Percentiles rank a stretch among this genome's conserved stretches.
Conservation (phyloP, 2,888 invertebrate genomes). For the Mechanitis messenoides region DNA sequence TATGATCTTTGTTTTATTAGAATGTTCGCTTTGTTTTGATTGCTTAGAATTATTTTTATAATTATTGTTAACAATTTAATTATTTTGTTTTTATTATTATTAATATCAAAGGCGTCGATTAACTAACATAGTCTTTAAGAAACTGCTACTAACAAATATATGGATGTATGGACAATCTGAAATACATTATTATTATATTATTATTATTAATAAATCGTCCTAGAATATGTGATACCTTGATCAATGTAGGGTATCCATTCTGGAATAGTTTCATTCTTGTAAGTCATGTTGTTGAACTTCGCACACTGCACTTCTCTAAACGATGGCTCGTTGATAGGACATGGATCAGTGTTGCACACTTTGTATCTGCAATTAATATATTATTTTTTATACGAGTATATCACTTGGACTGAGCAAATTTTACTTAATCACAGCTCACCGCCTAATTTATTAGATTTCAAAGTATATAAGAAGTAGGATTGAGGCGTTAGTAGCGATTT, state of each 20-base stretch:
- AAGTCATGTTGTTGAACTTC: conserved; percentile 80
- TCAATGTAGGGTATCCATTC: conserved; percentile 85
- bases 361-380: conserved; percentile 73
- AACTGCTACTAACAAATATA: too few relatives aligned
- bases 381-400: background rate
- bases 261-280: conserved; percentile 80
- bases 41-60: too few relatives aligned
- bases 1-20: too few relatives aligned
- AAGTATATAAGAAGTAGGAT: background rate
- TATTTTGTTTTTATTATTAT: too few relatives aligned
- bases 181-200: too few relatives aligned
- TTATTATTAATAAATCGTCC: too few relatives aligned
- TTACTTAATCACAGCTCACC: background rate
- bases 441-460: background rate
- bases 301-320: conserved; percentile 88
- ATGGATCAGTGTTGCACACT: conserved; percentile 87
- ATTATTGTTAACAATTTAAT: too few relatives aligned
- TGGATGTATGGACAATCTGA: too few relatives aligned
- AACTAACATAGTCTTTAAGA: too few relatives aligned
- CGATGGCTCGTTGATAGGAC: conserved; percentile 81
- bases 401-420: background rate
- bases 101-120: too few relatives aligned
- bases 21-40: too few relatives aligned
- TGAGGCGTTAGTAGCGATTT: background rate
- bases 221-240: conserved; percentile 71